Evolutionary conservation across 2,797 vertebrate species (phyloP), one percentile per base, ranked within the genome.

Genomic region (Botia kubotai): DNA sequence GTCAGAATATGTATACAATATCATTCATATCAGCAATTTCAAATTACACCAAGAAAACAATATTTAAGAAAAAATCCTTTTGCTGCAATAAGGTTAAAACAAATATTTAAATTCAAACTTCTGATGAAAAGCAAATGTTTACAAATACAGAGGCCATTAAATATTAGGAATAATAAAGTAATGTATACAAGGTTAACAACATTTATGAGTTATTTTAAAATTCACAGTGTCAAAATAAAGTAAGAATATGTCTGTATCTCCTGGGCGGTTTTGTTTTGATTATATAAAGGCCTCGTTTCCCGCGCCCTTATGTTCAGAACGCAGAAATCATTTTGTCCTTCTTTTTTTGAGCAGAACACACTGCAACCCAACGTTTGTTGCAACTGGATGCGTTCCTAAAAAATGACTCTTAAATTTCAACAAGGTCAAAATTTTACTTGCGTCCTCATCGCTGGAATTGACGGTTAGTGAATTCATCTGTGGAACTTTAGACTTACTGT

Each of bases 141-240:
- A 29, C 63, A 78, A 65, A 72, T 79, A 79, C 60, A 6, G 33
- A 72, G 14, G 48, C 60, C 33, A 29, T 50, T 76, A 76, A 73
- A 80, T 68, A 75, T 60, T 60, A 57, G 39, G 17, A 62, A 72
- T 60, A 80, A 68, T 71, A 57, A 52, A 52, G 58, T 74, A 43
- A 65, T 14, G 1, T 65, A 70, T 46, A 77, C 69, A 66, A 60
- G 29, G 13, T 74, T 29, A 81, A 52, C 52, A 75, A 60, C 62
- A 81, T 60, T 19, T 75, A 75, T 52, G 55, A 33, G 17, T 60
- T 68, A 48, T 76, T 63, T 72, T 55, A 85, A 72, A 77, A 84
- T 88, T 89, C 87, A 88, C 88, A 88, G 85, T 83, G 77, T 83
- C 39, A 79, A 14, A 58, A 57, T 48, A 46, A 77, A 72, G 5